Conservation (phyloP, 2,888 invertebrate species). For the Macroteleia sp. region DNA sequence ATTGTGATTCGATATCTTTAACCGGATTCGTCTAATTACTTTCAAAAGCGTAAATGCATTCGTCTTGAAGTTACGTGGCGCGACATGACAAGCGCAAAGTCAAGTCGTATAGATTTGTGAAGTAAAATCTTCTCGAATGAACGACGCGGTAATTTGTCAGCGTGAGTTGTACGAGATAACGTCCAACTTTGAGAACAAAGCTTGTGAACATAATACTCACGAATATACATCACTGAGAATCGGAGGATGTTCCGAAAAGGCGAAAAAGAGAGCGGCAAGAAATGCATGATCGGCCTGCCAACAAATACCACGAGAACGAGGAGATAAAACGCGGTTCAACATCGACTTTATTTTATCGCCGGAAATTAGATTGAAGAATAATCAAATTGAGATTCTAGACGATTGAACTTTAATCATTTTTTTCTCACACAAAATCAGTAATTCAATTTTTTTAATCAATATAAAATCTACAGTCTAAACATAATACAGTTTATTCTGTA, state of each 20-base stretch:
- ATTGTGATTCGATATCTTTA: no score
- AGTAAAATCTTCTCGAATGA: slow-evolving; percentile 55
- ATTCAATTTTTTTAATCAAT: no score
- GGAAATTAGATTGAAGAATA: slow-evolving; percentile 33
- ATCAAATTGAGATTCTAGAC: slow-evolving; percentile 26
- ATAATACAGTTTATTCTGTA: no score
- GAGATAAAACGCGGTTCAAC: slow-evolving; percentile 34
- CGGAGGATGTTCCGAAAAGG: slow-evolving; percentile 42
- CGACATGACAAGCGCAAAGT: slow-evolving; percentile 45
- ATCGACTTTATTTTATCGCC: slow-evolving; percentile 46
- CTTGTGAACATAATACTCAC: slow-evolving; percentile 63
- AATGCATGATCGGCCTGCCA: slow-evolving; percentile 34
- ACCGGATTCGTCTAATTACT: no score
- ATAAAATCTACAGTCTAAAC: no score
- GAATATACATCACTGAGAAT: slow-evolving; percentile 62
- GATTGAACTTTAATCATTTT: neutral
- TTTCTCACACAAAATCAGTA: neutral
- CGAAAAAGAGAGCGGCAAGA: slow-evolving; percentile 40
- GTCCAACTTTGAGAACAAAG: slow-evolving; percentile 67
- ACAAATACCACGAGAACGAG: slow-evolving; percentile 35
- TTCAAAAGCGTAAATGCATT: no score
- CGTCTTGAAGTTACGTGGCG: slow-evolving; percentile 35
- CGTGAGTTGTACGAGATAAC: slow-evolving; percentile 66
- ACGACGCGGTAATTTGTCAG: slow-evolving; percentile 75
- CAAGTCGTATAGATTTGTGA: slow-evolving; percentile 55